Evolutionary conservation across 2,888 invertebrate species (phyloP), one percentile per base, ranked within the genome.

Genomic region (Bugula neritina): DNA sequence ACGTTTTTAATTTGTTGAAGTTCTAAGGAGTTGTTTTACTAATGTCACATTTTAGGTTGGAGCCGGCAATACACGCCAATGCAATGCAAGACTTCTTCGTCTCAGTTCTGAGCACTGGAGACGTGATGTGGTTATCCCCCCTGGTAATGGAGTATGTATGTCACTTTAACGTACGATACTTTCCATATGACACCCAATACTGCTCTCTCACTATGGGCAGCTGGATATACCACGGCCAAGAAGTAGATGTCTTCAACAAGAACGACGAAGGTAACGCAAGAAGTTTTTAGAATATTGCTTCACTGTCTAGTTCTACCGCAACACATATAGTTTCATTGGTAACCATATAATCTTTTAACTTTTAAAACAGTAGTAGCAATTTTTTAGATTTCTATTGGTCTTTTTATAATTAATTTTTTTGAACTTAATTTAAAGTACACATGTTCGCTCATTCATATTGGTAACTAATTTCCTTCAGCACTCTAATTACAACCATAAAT

Each of bases 151-250:
- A 63, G 31, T 25, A 27, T 13, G 63, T 63, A 5, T 63, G 63
- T n/a, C 63, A 63, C 31, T 34, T 63, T 34, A 63, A 63, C 27
- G 63, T 63, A 5, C 2, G 63, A 27, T 63, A 29, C 34, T 63
- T 63, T 34, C 63, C 63, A 31, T 63, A 63, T n/a, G 63, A 63
- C 63, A 63, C 63, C 17, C 63, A 63, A 27, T 63, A 25, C 63
- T 63, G 63, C 31, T 25, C 21, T 31, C 21, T 63, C 2, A 63
- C 29, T 10, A 31, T 63, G 2, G 63, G 63, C 31, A 63, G 63
- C 31, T 63, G 63, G 63, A 63, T 3, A 13, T 63, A 63, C 31
- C 63, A 63, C 27, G 63, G 63, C 27, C 2, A 29, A 31, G 29
- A 63, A 10, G 31, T 63, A 5, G 63, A 63, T 63, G 10, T 63